These are phyloP conservation scores for Cryptoprocta ferox DNA, from an alignment of 2,797 vertebrate genomes.

Conservation along the genomic window DNA sequence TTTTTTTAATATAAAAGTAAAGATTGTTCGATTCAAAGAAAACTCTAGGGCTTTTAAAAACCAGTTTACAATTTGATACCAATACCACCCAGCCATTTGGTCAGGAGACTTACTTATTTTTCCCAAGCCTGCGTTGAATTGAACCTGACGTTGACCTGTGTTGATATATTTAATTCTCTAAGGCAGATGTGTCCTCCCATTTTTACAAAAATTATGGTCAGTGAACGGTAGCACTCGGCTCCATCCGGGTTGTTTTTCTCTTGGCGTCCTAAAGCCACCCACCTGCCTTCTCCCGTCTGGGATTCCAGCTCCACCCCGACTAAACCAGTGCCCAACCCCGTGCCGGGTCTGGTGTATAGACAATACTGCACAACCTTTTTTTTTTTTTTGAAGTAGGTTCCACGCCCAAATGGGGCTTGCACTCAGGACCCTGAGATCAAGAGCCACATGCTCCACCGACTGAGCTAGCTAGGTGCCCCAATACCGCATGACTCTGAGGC, in stretches of 20 bases:
- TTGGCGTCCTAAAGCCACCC: background rate
- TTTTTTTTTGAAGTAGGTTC: background rate
- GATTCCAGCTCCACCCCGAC: background rate
- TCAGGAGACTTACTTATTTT: background rate
- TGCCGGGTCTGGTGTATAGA: rapidly evolving
- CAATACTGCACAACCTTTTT: too few relatives aligned
- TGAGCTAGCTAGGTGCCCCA: background rate
- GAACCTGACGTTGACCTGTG: background rate
- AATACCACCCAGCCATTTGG: background rate
- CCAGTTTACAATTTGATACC: background rate
- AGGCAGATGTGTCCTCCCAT: background rate
- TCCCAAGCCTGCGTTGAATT: background rate
- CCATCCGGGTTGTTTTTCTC: background rate
- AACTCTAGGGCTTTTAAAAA: background rate
- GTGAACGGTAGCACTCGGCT: background rate
- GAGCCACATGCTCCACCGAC: background rate
- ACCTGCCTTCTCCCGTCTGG: background rate
- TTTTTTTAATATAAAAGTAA: background rate
- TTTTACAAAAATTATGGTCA: background rate
- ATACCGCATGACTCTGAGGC: too few relatives aligned
- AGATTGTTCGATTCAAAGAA: background rate
- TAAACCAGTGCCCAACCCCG: background rate
- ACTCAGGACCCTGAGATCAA: background rate
- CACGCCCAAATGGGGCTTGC: background rate
- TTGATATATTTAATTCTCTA: background rate